Conservation (phyloP, 2,888 invertebrate species). For the Cremastinae sp. region DNA sequence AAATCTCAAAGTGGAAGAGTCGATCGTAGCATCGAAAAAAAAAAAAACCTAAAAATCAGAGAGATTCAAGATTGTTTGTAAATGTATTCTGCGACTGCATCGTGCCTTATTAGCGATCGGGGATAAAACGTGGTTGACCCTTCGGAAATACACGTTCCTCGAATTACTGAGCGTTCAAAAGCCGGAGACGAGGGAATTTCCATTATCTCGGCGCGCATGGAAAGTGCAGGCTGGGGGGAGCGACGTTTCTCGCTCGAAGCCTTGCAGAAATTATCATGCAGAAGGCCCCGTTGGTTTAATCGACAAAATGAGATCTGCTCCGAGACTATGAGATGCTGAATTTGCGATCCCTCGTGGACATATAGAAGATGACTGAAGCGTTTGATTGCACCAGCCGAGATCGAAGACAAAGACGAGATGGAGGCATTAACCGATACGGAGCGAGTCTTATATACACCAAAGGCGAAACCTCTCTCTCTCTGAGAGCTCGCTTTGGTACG, state of each 20-base stretch:
- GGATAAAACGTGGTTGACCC: constrained; percentile 21
- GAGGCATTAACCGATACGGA: constrained; percentile 19
- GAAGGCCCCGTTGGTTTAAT: constrained; percentile 43
- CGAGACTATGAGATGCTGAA: constrained; percentile 50
- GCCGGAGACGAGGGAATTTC: constrained; percentile 9
- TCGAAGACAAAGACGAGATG: constrained; percentile 44
- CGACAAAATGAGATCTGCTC: constrained; percentile 58
- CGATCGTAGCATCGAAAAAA: constrained; percentile 5
- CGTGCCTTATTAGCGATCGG: constrained; percentile 13
- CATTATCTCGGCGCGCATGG: constrained; percentile 19
- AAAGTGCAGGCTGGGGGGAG: not conserved
- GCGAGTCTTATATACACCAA: not conserved
- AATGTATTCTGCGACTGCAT: constrained; percentile 5
- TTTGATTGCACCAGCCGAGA: constrained; percentile 27
- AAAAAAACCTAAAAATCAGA: constrained; percentile 5
- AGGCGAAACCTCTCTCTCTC: constrained; percentile 27
- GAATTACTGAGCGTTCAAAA: constrained; percentile 14
- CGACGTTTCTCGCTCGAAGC: not conserved
- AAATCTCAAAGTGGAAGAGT: constrained; percentile 4
- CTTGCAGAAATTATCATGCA: constrained; percentile 34
- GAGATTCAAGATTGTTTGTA: not conserved
- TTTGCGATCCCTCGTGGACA: constrained; percentile 55
- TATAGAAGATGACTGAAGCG: constrained; percentile 55
- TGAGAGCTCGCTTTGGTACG: constrained; percentile 24
- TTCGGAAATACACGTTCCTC: not conserved